phyloP scores from a whole-genome alignment of 2,113 vertebrate genomes.

The Colistium nudipinnis region DNA sequence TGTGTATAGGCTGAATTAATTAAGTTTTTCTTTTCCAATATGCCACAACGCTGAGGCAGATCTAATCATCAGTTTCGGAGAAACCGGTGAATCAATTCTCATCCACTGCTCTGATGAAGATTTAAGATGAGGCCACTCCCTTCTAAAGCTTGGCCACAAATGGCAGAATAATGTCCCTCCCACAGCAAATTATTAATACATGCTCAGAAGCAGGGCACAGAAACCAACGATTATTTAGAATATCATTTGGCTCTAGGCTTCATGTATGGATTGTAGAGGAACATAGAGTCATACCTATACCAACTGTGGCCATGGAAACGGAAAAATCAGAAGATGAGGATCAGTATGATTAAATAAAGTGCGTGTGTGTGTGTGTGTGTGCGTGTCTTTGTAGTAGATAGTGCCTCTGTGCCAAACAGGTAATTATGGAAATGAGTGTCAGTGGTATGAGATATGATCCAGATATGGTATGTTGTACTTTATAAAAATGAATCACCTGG shows the following conservation, averaged over 20 bases:
- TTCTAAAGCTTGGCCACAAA: constrained; percentile 26
- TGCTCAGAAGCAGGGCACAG: neutral
- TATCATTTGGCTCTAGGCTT: constrained; percentile 17
- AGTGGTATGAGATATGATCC: constrained; percentile 19
- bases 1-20: constrained; percentile 62
- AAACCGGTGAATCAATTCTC: constrained; percentile 40
- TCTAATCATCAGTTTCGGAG: constrained; percentile 59
- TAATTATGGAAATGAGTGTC: constrained; percentile 24
- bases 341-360: constrained; percentile 61
- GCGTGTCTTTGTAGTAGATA: constrained; percentile 36
- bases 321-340: constrained; percentile 70
- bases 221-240: constrained; percentile 11
- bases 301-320: constrained; percentile 78
- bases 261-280: constrained; percentile 43
- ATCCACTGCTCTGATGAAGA: constrained; percentile 36
- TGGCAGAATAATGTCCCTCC: neutral
- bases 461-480: constrained; percentile 5
- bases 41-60: constrained; percentile 47
- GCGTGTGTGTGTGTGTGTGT: constrained; percentile 18
- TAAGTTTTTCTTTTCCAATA: constrained; percentile 59
- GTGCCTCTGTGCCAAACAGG: constrained; percentile 39
- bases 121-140: constrained; percentile 59
- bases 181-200: neutral
- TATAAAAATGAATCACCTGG: neutral
- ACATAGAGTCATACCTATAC: constrained; percentile 71